Evolutionary conservation across 2,797 vertebrate genomes (phyloP).

Genomic region (Eleutherodactylus coqui): DNA sequence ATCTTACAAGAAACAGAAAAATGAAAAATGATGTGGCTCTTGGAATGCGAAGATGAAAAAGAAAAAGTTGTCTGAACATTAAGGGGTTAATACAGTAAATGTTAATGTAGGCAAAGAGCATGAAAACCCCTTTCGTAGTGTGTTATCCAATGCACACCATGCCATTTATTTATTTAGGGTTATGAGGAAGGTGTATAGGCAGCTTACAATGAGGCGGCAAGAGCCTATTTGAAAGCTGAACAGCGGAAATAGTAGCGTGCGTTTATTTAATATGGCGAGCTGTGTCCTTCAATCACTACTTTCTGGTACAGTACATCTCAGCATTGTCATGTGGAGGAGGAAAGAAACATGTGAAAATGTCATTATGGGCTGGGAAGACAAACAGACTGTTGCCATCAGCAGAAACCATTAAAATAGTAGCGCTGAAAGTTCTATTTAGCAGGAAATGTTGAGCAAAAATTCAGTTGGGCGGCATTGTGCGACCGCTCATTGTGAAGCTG

Average conservation of each 20-base stretch:
- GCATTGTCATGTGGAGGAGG: constrained; percentile 43
- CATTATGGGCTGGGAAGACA: neutral
- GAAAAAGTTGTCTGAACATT: no score
- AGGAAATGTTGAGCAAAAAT: constrained; percentile 24
- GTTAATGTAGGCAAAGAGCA: neutral
- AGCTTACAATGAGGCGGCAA: neutral
- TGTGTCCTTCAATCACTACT: neutral
- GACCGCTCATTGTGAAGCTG: neutral
- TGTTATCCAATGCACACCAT: neutral
- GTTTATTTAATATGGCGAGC: constrained; percentile 14
- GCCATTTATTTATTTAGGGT: neutral
- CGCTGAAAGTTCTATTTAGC: neutral
- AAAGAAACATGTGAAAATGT: constrained; percentile 26
- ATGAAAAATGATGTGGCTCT: no score
- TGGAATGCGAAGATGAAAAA: no score
- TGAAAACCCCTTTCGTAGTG: neutral
- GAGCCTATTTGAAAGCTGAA: neutral
- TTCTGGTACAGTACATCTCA: neutral
- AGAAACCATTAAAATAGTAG: constrained; percentile 5
- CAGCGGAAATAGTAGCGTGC: neutral
- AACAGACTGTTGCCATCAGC: constrained; percentile 14
- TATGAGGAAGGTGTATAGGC: neutral
- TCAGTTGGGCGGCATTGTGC: neutral
- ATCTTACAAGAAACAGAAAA: no score
- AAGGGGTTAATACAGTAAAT: neutral